phyloP scores from a whole-genome alignment of 2,797 vertebrate genomes.

The Macrochelys suwanniensis region DNA sequence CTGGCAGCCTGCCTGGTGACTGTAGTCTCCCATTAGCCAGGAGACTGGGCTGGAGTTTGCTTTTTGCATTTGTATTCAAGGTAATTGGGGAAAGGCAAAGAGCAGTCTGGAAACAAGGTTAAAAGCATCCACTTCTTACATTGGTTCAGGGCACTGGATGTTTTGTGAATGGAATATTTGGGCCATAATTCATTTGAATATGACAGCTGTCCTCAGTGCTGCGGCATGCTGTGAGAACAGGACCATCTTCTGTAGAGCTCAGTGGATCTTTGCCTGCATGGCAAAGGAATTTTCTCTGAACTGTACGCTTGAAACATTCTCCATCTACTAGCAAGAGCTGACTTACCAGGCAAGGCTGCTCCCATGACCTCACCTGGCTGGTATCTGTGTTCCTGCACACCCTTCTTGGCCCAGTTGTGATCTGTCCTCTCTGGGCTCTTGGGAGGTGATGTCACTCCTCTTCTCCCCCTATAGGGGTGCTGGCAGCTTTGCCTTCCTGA shows the following conservation, averaged over 20 bases:
- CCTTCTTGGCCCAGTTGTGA: not conserved
- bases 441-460: not conserved
- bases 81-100: not conserved
- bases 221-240: not conserved
- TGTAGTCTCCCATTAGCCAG: not conserved
- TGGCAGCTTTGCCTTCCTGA: not conserved
- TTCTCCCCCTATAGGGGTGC: not conserved
- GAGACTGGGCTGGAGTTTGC: not conserved
- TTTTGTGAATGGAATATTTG: conserved; percentile 8
- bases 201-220: not conserved
- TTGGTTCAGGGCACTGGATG: not conserved
- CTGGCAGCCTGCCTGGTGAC: not conserved
- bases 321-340: not conserved
- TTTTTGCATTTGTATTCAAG: not conserved
- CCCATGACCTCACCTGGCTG: not conserved
- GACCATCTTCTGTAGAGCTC: not conserved
- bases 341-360: not conserved
- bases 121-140: not conserved
- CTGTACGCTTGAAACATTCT: not conserved
- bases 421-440: not conserved
- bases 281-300: not conserved
- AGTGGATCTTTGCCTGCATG: not conserved
- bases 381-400: not conserved
- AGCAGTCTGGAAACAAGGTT: not conserved
- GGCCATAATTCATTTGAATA: not conserved